phyloP scores from a whole-genome alignment of 2,797 vertebrate species.

The Peromyscus eremicus region DNA sequence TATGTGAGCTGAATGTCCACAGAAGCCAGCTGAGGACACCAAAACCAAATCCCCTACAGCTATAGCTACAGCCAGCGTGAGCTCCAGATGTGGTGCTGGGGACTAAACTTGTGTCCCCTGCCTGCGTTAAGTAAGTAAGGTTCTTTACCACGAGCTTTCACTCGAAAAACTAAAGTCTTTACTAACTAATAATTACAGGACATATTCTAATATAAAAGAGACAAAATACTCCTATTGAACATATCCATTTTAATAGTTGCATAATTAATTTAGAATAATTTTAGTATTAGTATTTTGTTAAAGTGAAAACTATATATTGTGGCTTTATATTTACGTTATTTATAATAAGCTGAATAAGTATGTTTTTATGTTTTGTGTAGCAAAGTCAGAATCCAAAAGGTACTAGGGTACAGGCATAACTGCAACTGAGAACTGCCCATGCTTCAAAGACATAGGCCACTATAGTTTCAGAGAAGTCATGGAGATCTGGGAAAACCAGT shows the following conservation, averaged over 20 bases:
- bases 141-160: not conserved
- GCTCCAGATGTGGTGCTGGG: not conserved
- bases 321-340: not conserved
- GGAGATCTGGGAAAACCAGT: not conserved
- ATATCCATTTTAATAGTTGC: not conserved
- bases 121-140: not conserved
- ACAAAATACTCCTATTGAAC: not conserved
- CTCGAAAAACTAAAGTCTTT: conserved; percentile 11
- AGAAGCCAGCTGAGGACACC: not conserved
- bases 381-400: not conserved
- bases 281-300: conserved; percentile 35
- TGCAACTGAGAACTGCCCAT: not conserved
- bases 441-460: not conserved
- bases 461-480: not conserved
- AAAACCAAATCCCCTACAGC: not conserved
- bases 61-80: not conserved
- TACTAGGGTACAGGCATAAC: not conserved
- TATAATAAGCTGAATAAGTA: not conserved
- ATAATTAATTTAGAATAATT: conserved; percentile 36
- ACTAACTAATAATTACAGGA: conserved; percentile 2
- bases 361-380: not conserved
- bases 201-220: not conserved
- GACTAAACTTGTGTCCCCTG: not conserved
- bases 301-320: not conserved
- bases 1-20: not conserved